Evolutionary conservation across 2,888 invertebrate genomes (phyloP).

Genomic region (Yponomeuta malinellus): DNA sequence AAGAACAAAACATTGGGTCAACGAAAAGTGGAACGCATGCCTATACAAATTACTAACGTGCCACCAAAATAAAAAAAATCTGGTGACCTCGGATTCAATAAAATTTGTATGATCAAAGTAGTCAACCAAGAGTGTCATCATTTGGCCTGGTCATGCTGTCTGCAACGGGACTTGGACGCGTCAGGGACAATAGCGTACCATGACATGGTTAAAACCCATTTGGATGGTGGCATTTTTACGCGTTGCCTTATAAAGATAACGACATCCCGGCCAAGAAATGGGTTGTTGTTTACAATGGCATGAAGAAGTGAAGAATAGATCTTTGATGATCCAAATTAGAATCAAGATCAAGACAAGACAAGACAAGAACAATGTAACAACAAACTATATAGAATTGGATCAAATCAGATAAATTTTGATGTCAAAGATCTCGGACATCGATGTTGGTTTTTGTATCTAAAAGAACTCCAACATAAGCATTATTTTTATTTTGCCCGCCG

Average conservation of each 20-base stretch:
- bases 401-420: no score
- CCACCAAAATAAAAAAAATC: background rate
- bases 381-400: no score
- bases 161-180: conserved; percentile 7
- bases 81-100: background rate
- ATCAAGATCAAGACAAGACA: no score
- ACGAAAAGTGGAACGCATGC: conserved; percentile 18
- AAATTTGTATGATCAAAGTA: background rate
- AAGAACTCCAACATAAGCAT: no score
- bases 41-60: conserved; percentile 15
- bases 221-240: background rate
- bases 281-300: background rate
- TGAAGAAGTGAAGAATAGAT: background rate
- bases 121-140: background rate
- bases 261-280: background rate
- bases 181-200: background rate
- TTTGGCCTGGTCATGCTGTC: background rate
- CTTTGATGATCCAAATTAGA: no score
- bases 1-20: conserved; percentile 19
- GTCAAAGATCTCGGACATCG: no score
- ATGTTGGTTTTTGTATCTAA: no score
- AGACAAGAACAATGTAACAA: no score
- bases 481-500: no score
- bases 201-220: conserved; percentile 1
- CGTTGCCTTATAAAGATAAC: background rate